phyloP scores from a whole-genome alignment of 1,140 invertebrate species.

The Gonioctena quinquepunctata region DNA sequence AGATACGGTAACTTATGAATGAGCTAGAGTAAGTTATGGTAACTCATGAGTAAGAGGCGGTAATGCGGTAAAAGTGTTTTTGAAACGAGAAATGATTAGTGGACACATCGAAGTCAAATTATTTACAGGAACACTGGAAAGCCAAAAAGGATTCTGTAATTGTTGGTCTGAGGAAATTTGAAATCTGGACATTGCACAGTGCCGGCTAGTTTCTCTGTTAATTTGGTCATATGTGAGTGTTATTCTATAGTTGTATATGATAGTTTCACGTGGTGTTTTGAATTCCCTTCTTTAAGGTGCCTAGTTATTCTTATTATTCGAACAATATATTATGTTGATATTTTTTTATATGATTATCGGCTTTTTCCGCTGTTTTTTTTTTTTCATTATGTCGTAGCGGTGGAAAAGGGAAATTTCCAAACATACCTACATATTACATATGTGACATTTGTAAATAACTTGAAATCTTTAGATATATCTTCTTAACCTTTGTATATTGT shows the following conservation, averaged over 20 bases:
- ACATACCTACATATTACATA: conserved; percentile 40
- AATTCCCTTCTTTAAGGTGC: neutral
- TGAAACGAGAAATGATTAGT: too few relatives aligned
- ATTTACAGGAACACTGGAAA: too few relatives aligned
- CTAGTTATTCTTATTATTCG: conserved; percentile 4
- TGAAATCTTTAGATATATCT: conserved; percentile 27
- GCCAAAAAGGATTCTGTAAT: too few relatives aligned
- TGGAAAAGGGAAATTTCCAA: conserved; percentile 29
- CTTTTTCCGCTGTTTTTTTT: conserved; percentile 22
- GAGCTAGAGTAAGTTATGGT: too few relatives aligned
- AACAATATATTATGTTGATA: conserved; percentile 16
- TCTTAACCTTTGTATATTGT: conserved; percentile 10
- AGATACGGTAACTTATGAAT: too few relatives aligned
- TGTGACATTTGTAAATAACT: conserved; percentile 43
- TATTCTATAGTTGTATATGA: conserved; percentile 1
- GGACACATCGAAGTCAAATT: too few relatives aligned
- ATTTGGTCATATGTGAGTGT: neutral
- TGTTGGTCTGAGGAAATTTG: too few relatives aligned
- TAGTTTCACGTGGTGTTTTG: conserved; percentile 26
- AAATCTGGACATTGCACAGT: neutral
- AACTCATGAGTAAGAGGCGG: too few relatives aligned
- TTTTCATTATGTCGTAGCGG: conserved; percentile 16
- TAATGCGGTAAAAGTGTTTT: too few relatives aligned
- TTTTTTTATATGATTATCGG: conserved; percentile 10
- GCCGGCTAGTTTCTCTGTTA: neutral